phyloP scores from a whole-genome alignment of 2,113 vertebrate genomes.

The Dolichallabes microphthalmus region DNA sequence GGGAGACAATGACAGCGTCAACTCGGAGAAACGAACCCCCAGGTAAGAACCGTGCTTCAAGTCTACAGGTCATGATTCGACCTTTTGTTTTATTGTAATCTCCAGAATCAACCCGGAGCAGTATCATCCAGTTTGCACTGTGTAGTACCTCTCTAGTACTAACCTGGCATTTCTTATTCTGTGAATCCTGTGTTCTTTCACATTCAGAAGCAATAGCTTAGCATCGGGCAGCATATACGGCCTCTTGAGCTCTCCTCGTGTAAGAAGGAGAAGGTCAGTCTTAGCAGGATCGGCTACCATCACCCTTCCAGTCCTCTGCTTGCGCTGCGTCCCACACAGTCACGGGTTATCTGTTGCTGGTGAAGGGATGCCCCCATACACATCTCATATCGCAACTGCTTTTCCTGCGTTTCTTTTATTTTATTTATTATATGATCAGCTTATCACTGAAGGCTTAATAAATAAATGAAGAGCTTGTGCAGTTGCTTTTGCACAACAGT shows the following conservation, averaged over 20 bases:
- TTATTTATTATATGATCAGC: background rate
- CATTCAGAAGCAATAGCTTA: constrained; percentile 74
- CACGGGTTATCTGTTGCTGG: constrained; percentile 10
- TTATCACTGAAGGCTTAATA: background rate
- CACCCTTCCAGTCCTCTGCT: background rate
- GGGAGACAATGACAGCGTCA: constrained; percentile 85
- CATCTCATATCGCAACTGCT: constrained; percentile 16
- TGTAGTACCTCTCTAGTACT: constrained; percentile 49
- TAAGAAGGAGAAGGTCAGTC: constrained; percentile 75
- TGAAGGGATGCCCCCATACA: background rate
- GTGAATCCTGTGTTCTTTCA: constrained; percentile 48
- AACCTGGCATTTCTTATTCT: constrained; percentile 33
- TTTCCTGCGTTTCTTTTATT: background rate
- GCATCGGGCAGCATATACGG: constrained; percentile 71
- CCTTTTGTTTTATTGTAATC: background rate
- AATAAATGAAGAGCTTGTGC: background rate
- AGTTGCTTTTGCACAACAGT: background rate
- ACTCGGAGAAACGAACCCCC: constrained; percentile 88
- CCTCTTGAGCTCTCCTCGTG: constrained; percentile 74
- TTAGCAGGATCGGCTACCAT: constrained; percentile 35
- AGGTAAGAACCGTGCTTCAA: constrained; percentile 74
- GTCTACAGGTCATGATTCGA: background rate
- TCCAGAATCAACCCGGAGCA: background rate
- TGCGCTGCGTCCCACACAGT: constrained; percentile 1
- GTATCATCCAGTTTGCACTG: background rate